A percentile compares a stretch with the other conserved stretches of the same genome.
These are phyloP conservation scores for Moxostoma hubbsi DNA, from an alignment of 2,797 vertebrate genomes.

Conservation along the genomic window DNA sequence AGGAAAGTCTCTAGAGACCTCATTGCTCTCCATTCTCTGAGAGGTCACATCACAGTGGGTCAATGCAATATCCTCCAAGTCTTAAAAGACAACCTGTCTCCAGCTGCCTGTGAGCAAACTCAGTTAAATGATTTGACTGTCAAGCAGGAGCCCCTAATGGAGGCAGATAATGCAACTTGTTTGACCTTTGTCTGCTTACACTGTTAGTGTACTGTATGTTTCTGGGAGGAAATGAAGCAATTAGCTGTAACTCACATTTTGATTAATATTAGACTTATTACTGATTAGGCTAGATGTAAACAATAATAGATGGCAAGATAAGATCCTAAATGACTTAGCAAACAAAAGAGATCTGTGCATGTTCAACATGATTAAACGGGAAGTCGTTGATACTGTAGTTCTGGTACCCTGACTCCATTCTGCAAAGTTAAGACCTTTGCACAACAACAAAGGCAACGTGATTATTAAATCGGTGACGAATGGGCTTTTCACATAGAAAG, in stretches of 20 bases:
- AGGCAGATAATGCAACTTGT: background rate
- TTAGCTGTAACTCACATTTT: background rate
- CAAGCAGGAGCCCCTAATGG: background rate
- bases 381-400: too few species aligned
- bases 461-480: too few species aligned
- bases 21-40: slow-evolving; percentile 1
- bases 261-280: background rate
- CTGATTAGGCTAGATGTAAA: background rate
- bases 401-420: too few species aligned
- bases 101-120: background rate
- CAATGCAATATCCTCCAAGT: slow-evolving; percentile 19
- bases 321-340: too few species aligned
- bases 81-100: slow-evolving; percentile 24
- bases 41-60: slow-evolving; percentile 20
- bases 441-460: too few species aligned
- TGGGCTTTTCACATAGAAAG: too few species aligned
- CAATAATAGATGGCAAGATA: too few species aligned
- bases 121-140: slow-evolving; percentile 9
- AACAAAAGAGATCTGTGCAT: too few species aligned
- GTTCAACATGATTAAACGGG: too few species aligned
- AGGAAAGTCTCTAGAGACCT: slow-evolving; percentile 24
- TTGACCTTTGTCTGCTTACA: slow-evolving; percentile 6
- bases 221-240: background rate
- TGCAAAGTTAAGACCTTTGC: too few species aligned
- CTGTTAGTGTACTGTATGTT: background rate